Percentiles rank a stretch among this genome's conserved stretches.
Evolutionary conservation across 92 coral and sea anemone genomes (phyloP).

Genomic region (Epizoanthus ramosus): DNA sequence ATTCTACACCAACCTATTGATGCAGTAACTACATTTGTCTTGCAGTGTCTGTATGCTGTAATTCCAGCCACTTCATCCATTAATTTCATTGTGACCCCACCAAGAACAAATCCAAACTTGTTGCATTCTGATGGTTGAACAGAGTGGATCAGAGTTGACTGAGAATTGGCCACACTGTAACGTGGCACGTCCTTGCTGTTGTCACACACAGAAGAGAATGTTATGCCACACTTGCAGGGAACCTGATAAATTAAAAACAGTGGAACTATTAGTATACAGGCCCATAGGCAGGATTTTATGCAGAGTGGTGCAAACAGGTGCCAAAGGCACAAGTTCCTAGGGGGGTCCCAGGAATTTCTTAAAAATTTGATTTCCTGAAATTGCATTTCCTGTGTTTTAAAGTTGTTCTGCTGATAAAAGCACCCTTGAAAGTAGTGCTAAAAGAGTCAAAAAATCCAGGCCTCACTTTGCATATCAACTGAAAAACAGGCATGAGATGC

Average conservation of each 20-base stretch:
- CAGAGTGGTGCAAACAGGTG: no score
- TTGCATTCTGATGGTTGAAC: constrained; percentile 94
- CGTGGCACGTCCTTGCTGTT: constrained; percentile 49
- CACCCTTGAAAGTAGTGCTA: no score
- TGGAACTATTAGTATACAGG: background rate
- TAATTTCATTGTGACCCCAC: constrained; percentile 95
- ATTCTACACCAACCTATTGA: constrained; percentile 72
- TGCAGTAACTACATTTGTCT: constrained; percentile 89
- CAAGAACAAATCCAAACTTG: constrained; percentile 64
- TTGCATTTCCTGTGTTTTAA: no score
- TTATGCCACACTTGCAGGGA: constrained; percentile 60
- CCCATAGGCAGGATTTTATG: no score
- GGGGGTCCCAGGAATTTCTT: no score
- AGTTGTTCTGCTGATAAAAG: no score
- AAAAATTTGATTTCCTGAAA: no score
- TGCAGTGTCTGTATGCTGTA: constrained; percentile 87
- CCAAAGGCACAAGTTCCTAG: no score
- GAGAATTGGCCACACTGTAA: constrained; percentile 73
- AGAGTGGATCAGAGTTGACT: constrained; percentile 84
- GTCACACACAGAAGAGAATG: constrained; percentile 30
- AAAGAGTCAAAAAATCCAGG: no score
- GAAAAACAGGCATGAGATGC: no score
- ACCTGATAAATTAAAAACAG: constrained; percentile 38
- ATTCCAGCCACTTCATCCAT: constrained; percentile 97
- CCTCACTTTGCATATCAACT: no score